A percentile compares a stretch with the other conserved stretches of the same genome.
Conservation (phyloP, 2,888 invertebrate species). For the Carcina quercana region DNA sequence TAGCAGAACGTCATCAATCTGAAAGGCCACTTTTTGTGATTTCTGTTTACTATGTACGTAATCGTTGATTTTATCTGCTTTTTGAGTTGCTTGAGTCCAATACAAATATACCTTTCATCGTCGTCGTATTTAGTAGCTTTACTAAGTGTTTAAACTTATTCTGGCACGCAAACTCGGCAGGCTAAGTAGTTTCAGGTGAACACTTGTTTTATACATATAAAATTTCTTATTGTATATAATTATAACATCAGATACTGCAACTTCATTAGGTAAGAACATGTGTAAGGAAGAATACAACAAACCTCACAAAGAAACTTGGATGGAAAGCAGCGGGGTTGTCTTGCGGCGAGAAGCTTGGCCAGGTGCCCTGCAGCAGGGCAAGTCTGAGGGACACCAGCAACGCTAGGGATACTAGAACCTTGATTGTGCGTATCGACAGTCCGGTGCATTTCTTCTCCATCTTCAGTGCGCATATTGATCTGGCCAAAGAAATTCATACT, state of each 20-base stretch:
- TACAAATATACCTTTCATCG: background rate
- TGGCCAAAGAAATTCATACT: conserved; percentile 22
- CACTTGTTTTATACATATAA: too few species aligned
- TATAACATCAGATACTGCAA: too few species aligned
- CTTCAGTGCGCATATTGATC: conserved; percentile 52
- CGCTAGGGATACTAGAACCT: conserved; percentile 78
- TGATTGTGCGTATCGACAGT: conserved; percentile 77
- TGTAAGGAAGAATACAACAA: too few species aligned
- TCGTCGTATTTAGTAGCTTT: background rate
- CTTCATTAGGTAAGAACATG: too few species aligned
- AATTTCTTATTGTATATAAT: too few species aligned
- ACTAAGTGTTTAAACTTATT: too few species aligned
- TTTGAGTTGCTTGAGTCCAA: conserved; percentile 1
- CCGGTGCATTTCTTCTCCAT: conserved; percentile 61
- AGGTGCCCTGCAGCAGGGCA: conserved; percentile 84
- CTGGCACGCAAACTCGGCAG: too few species aligned
- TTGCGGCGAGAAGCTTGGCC: conserved; percentile 88
- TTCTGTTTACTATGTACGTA: background rate
- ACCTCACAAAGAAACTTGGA: conserved; percentile 83
- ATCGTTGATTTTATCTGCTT: background rate
- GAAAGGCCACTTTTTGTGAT: conserved; percentile 18
- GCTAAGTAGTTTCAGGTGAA: too few species aligned
- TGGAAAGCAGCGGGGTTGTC: conserved; percentile 92
- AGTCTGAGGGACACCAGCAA: conserved; percentile 80
- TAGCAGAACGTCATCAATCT: conserved; percentile 88